Evolutionary conservation across 2,113 vertebrate species (phyloP).

Genomic region (Paramormyrops kingsleyae): DNA sequence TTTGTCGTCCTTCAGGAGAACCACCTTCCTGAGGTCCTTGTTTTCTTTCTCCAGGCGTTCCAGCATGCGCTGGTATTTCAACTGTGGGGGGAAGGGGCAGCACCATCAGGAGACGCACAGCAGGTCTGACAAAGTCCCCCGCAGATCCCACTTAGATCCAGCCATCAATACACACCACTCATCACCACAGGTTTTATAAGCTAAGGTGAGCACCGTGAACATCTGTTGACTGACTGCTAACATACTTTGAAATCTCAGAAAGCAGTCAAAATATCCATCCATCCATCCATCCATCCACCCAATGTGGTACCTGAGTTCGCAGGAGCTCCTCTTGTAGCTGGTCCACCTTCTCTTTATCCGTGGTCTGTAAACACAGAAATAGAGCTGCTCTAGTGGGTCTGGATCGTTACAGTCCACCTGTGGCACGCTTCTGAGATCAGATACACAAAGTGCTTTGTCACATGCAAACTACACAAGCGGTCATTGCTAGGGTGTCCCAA

Average conservation of each 20-base stretch:
- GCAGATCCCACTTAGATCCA: background rate
- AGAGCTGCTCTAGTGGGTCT: constrained; percentile 10
- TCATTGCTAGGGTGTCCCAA: background rate
- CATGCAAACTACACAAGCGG: background rate
- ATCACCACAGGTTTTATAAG: background rate
- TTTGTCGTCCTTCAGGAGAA: constrained; percentile 95
- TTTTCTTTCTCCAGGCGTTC: constrained; percentile 97
- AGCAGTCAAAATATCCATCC: background rate
- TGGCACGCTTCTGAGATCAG: background rate
- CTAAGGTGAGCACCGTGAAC: background rate
- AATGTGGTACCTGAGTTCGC: constrained; percentile 78
- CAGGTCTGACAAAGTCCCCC: background rate
- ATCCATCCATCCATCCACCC: background rate
- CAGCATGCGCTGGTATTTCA: constrained; percentile 95
- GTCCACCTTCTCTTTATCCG: constrained; percentile 92
- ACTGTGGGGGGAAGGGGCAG: constrained; percentile 49
- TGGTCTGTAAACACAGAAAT: constrained; percentile 61
- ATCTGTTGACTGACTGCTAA: background rate
- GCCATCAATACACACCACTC: background rate
- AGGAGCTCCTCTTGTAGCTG: constrained; percentile 95
- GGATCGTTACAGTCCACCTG: background rate
- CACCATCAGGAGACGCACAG: background rate
- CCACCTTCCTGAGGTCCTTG: constrained; percentile 90
- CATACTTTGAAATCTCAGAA: background rate
- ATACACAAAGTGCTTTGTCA: background rate